Base-by-base conservation (phyloP, 2,888 invertebrate species). In the Latrodectus elegans region DNA sequence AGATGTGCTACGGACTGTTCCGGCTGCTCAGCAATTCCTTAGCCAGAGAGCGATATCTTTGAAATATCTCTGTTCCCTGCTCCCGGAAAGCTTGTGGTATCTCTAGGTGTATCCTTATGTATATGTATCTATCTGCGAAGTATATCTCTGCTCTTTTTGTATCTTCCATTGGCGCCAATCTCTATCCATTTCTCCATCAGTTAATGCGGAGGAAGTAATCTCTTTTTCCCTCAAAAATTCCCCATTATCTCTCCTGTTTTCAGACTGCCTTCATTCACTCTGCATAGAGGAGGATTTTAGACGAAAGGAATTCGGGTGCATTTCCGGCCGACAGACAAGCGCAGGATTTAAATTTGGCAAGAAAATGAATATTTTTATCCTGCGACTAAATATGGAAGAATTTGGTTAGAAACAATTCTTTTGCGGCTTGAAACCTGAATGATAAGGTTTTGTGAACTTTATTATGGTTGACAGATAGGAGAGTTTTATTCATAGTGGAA, bases 21-120 rank as follows among this genome's bases (percentile, higher is more conserved):
- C 73, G 26, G 74, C 82, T 84, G 52, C 77, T 75, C 77, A 78
- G 84, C 84, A 84, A 78, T 84, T 78, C 84, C 78, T 84, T 73
- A 26, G 17, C 17, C 4, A 38, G 38, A 38, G 38, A 72, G 77
- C 77, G 68, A 84, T 84, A 77, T 84, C 77, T 65, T 12, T 17
- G 64, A 84, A 67, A 84, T 84, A 74, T 84, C 73, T 38, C 70
- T 49, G 26, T 52, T 49, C 72, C 22, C 73, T 60, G 51, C 65
- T 38, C 64, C 17, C 49, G 51, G 72, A 72, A 55, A 60, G 17
- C 70, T 38, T 55, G 70, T 71, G 67, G 78, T 78, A 70, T 60
- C 78, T 67, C n/a, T 74, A 82, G 82, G 82, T 82, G 17, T 60
- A 75, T 74, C 75, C 75, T 74, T 70, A 82, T 75, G 74, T 82